phyloP scores from a whole-genome alignment of 2,113 vertebrate species.

The Phaethon lepturus region DNA sequence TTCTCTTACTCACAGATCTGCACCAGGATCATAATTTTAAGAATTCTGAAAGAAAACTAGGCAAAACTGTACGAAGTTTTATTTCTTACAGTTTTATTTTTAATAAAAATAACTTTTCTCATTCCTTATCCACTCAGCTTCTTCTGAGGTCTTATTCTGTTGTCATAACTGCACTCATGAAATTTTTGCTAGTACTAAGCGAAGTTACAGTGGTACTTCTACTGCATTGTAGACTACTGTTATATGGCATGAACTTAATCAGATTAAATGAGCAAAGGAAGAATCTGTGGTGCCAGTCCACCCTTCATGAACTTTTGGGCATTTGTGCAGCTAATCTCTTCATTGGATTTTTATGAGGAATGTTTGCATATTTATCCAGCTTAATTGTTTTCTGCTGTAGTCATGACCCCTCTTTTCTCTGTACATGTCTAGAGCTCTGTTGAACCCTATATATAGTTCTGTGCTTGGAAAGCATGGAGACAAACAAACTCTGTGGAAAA shows the following conservation, averaged over 20 bases:
- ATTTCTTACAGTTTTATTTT: not conserved
- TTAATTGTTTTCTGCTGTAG: not conserved
- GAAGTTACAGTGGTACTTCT: not conserved
- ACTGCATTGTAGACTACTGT: not conserved
- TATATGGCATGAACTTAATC: not conserved
- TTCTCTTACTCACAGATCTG: not conserved
- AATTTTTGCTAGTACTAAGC: not conserved
- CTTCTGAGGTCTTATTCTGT: not conserved
- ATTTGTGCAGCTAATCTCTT: conserved; percentile 39
- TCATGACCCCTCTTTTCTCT: not conserved
- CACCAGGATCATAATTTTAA: not conserved
- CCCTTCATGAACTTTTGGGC: conserved; percentile 7
- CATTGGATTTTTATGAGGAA: conserved; percentile 45
- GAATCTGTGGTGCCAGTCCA: not conserved
- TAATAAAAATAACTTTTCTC: not conserved
- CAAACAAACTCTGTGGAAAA: not conserved
- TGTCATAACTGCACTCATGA: not conserved
- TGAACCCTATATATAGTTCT: not conserved
- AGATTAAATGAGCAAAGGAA: conserved; percentile 23
- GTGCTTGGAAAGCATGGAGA: not conserved
- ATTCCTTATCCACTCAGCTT: not conserved
- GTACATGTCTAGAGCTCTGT: not conserved
- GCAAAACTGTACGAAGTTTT: not conserved
- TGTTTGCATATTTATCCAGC: not conserved
- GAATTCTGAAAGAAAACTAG: not conserved